Base-by-base conservation (phyloP, 2,113 vertebrate species). In the Petrocephalus microphthalmus region DNA sequence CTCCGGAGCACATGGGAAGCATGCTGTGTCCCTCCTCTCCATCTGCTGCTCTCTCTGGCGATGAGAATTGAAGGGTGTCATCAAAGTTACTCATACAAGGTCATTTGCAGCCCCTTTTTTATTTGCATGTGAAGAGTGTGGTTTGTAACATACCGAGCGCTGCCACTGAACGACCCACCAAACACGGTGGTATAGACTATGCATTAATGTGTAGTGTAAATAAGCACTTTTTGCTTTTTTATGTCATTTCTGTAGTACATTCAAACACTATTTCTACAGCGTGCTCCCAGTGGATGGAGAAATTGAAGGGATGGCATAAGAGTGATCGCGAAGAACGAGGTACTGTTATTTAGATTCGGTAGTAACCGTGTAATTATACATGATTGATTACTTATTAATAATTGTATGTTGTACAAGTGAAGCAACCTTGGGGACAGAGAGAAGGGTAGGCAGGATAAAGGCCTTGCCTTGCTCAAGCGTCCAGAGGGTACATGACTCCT, bases 21-120 rank as follows among this genome's bases (percentile, higher is more conserved):
- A 19, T 74, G 91, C 91, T 78, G 88, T 51, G 90, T 89, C 91
- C 94, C 95, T 94, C 94, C 94, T 91, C 92, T 94, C 95, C 95
- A 96, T 96, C 95, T 96, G 95, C 93, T 95, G 92, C 91, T 92
- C 91, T 90, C 92, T 94, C 93, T 95, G 94, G 94, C 93, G 92
- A 93, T 92, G 93, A 90, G 92, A 95, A 95, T 95, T 95, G 94
- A 95, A 95, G 93, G 94, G 92, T 95, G 94, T 95, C 94, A 94
- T 95, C 93, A 94, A 96, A 94, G 95, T 95, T 95, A 95, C 93
- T 90, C 92, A 33, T 78, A 42, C 29, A 78, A 78, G 71, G 71
- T 78, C 71, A 78, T 78, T 78, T 78, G 33, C 15, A 37, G 33
- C 13, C 17, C 15, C 37, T 29, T 33, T 78, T 78, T 74, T 74